A percentile compares a stretch with the other conserved stretches of the same genome.
phyloP scores from a whole-genome alignment of 2,888 invertebrate species.

The Esperia sulphurella region DNA sequence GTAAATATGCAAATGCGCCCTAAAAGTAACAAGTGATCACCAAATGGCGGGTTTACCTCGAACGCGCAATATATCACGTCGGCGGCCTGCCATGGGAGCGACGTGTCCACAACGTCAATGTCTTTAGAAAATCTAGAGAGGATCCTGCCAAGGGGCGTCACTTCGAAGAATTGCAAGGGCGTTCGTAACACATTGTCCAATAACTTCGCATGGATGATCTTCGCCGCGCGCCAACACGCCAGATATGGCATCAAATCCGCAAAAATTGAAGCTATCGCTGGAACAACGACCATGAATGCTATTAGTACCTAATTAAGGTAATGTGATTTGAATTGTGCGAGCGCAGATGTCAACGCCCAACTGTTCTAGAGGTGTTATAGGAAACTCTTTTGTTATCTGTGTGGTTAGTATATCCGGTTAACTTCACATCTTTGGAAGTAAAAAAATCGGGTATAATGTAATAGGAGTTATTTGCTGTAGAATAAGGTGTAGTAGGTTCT shows the following conservation, averaged over 20 bases:
- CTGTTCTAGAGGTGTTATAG: too few relatives aligned
- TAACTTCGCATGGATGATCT: constrained; percentile 78
- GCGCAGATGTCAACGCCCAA: too few relatives aligned
- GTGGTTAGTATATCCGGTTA: too few relatives aligned
- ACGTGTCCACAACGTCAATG: constrained; percentile 85
- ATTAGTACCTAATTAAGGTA: background rate
- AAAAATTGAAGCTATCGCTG: constrained; percentile 84
- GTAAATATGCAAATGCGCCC: too few relatives aligned
- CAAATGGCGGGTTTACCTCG: constrained; percentile 78
- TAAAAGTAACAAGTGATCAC: background rate
- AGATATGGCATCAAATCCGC: constrained; percentile 84
- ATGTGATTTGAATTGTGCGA: background rate
- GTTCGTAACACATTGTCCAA: constrained; percentile 81
- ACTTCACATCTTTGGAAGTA: too few relatives aligned
- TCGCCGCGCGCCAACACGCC: constrained; percentile 85
- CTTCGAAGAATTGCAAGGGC: constrained; percentile 88
- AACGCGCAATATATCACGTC: constrained; percentile 85
- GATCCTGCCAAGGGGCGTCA: constrained; percentile 87
- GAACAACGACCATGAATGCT: constrained; percentile 70
- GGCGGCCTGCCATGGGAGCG: constrained; percentile 82
- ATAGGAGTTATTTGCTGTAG: too few relatives aligned
- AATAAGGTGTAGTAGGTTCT: too few relatives aligned
- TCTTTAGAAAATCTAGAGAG: constrained; percentile 87
- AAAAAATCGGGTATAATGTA: too few relatives aligned
- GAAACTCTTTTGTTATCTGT: too few relatives aligned